Conservation (phyloP, 2,888 invertebrate species). For the Ephialtes manifestator region DNA sequence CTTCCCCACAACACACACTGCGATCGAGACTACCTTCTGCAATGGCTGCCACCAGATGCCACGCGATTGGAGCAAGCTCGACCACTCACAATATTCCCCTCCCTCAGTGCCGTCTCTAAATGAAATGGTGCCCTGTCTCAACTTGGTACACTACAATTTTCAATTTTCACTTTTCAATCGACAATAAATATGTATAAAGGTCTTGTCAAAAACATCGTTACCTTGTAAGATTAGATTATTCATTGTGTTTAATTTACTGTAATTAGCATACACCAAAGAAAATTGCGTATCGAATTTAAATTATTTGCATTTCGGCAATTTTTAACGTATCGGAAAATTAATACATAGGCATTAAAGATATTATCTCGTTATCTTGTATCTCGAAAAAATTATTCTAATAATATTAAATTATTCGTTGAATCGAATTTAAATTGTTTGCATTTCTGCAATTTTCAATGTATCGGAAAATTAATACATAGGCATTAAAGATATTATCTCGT, state of each 20-base stretch:
- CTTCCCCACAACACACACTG: slow-evolving; percentile 83
- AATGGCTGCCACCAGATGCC: slow-evolving; percentile 79
- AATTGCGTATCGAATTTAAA: too few relatives aligned
- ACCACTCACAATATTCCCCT: slow-evolving; percentile 70
- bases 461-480: background rate
- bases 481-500: too few relatives aligned
- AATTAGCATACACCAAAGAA: too few relatives aligned
- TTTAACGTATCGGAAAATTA: background rate
- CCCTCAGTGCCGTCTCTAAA: slow-evolving; percentile 29
- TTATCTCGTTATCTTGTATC: too few relatives aligned
- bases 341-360: too few relatives aligned
- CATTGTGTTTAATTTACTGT: too few relatives aligned
- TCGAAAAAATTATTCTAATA: too few relatives aligned
- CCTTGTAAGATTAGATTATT: too few relatives aligned
- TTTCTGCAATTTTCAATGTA: background rate
- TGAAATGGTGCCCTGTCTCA: background rate
- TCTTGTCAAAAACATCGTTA: too few relatives aligned
- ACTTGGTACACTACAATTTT: too few relatives aligned
- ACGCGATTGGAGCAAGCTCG: slow-evolving; percentile 73
- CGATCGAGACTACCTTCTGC: slow-evolving; percentile 75
- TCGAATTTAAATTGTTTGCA: background rate
- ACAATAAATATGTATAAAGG: too few relatives aligned
- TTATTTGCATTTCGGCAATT: background rate
- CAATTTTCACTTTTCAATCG: too few relatives aligned
- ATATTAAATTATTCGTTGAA: background rate